Evolutionary conservation across 2,888 invertebrate genomes (phyloP).

Genomic region (Podabrus alpinus): DNA sequence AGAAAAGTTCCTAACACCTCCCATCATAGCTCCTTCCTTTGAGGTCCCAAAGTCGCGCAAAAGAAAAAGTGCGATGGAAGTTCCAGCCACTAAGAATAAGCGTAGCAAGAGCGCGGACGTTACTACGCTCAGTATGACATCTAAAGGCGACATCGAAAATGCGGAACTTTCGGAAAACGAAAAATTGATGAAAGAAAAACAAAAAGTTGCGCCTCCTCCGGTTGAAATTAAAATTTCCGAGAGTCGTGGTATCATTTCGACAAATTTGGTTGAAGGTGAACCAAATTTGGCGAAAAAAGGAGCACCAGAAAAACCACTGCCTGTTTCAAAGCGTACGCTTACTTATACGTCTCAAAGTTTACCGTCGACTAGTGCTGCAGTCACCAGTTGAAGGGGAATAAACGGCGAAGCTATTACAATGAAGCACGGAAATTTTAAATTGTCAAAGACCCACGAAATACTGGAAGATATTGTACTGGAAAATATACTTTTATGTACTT

Average conservation of each 20-base stretch:
- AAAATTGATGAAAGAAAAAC: constrained; percentile 46
- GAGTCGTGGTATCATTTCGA: constrained; percentile 34
- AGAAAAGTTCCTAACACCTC: constrained; percentile 34
- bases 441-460: constrained; percentile 21
- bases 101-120: not conserved
- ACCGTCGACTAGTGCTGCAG: not conserved
- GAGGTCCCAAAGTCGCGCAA: constrained; percentile 15
- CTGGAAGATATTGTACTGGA: constrained; percentile 58
- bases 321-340: not conserved
- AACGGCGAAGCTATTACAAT: not conserved
- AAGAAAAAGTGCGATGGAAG: not conserved
- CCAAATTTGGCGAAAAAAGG: not conserved
- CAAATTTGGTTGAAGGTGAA: constrained; percentile 25
- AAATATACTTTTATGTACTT: constrained; percentile 24
- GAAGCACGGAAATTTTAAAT: not conserved
- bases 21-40: constrained; percentile 40
- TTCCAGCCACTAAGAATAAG: constrained; percentile 15
- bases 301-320: not conserved
- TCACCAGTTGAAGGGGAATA: not conserved
- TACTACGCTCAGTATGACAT: not conserved
- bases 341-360: not conserved
- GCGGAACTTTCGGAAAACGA: constrained; percentile 59
- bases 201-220: constrained; percentile 41
- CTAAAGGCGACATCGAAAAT: constrained; percentile 20
- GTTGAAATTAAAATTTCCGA: constrained; percentile 47